These are phyloP conservation scores for Microhierax caerulescens DNA, from an alignment of 2,797 vertebrate species.

Conservation along the genomic window DNA sequence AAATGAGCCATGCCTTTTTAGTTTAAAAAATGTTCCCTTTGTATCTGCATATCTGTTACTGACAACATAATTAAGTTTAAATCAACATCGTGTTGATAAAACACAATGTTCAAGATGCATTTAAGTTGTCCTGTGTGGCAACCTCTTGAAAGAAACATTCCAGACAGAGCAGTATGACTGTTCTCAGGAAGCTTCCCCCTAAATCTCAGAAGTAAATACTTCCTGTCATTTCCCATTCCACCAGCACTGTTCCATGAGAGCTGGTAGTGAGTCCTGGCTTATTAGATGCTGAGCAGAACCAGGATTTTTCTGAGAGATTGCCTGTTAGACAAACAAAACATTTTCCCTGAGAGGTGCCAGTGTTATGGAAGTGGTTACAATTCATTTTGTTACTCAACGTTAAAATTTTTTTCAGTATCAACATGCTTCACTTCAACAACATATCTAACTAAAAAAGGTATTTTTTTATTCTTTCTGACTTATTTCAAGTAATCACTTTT, in stretches of 20 bases:
- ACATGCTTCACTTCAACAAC: not conserved
- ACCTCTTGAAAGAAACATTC: not conserved
- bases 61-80: not conserved
- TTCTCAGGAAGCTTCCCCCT: not conserved
- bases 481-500: not conserved
- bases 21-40: not conserved
- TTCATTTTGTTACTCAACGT: not conserved
- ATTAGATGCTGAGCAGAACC: not conserved
- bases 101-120: not conserved
- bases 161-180: not conserved
- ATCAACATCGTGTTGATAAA: not conserved
- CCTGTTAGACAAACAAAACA: not conserved
- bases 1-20: not conserved
- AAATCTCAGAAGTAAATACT: not conserved
- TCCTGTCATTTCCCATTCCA: not conserved
- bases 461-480: not conserved
- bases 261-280: not conserved
- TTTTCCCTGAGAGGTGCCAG: not conserved
- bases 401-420: not conserved
- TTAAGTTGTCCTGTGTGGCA: not conserved
- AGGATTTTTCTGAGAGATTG: not conserved
- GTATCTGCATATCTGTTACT: not conserved
- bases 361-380: not conserved
- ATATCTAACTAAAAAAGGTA: not conserved
- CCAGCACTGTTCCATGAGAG: not conserved